Base-by-base conservation (phyloP, 2,888 invertebrate genomes). In the Ophion costatus region DNA sequence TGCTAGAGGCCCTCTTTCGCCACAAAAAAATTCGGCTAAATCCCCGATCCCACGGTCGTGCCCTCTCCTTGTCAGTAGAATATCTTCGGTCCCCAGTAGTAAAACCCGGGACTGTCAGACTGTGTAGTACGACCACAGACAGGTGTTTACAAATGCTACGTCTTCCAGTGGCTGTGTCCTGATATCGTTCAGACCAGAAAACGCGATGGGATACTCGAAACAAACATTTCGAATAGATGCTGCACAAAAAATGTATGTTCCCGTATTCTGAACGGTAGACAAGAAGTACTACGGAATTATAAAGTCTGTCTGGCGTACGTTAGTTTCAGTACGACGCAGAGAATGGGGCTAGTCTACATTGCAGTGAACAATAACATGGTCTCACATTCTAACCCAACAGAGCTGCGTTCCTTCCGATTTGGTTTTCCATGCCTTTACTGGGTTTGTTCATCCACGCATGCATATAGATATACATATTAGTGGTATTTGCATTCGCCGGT, bases 381-480 rank as follows among this genome's bases (percentile, higher is more conserved):
- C 67, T 59, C 38, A 45, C 22, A 77, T 78, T 78, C 51, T 42
- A 38, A 69, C 56, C 11, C 74, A 74, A n/a, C 14, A 63, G 67
- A 78, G 67, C 56, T 42, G 24, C 38, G 38, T 51, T 66, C 38
- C 51, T 73, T 66, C 42, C 51, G 69, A 33, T 67, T 82, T 71
- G 74, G 69, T 83, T 82, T 78, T 45, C 4, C 78, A 66, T 61
- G 51, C 57, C 70, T 24, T 66, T 67, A 73, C 51, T 42, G n/a
- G 29, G 64, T 38, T 67, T 73, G 73, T 24, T n/a, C 29, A 67
- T 64, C 24, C 20, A 64, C 29, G 14, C 38, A 38, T 38, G 38
- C 7, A 38, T 33, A 64, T 63, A 42, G 33, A 56, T 71, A 63
- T 61, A 63, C 61, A 70, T 51, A 63, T 61, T 45, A 59, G 75